Conservation (phyloP, 2,888 invertebrate species). For the Onchidella celtica region DNA sequence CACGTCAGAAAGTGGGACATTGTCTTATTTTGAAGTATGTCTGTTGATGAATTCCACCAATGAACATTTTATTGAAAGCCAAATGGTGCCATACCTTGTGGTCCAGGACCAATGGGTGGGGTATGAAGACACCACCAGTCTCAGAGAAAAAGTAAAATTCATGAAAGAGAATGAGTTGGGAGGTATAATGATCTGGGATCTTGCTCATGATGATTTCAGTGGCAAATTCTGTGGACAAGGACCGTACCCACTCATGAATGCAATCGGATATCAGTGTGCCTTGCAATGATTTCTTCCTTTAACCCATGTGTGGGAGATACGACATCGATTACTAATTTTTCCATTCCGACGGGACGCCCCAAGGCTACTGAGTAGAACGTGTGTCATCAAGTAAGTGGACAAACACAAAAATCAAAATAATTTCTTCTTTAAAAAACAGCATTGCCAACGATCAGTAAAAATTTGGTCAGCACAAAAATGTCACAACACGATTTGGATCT, state of each 20-base stretch:
- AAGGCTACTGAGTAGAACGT: no score
- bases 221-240: constrained; percentile 66
- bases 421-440: no score
- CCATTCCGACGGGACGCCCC: no score
- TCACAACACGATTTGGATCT: no score
- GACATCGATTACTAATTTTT: no score
- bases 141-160: constrained; percentile 61
- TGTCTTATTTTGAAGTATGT: constrained; percentile 75
- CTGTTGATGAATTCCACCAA: background rate
- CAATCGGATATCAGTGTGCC: constrained; percentile 52
- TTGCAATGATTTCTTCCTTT: no score
- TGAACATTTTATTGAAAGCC: background rate
- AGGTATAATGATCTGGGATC: constrained; percentile 62
- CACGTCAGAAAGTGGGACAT: constrained; percentile 70
- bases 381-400: no score
- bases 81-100: constrained; percentile 84
- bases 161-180: constrained; percentile 55
- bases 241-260: constrained; percentile 65
- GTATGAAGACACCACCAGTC: constrained; percentile 61
- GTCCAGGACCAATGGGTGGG: constrained; percentile 63
- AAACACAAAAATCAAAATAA: no score
- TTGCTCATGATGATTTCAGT: constrained; percentile 58
- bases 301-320: no score
- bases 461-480: no score
- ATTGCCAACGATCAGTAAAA: no score